These are phyloP conservation scores for Heterocephalus glaber DNA, from an alignment of 2,113 vertebrate genomes.

Conservation along the genomic window DNA sequence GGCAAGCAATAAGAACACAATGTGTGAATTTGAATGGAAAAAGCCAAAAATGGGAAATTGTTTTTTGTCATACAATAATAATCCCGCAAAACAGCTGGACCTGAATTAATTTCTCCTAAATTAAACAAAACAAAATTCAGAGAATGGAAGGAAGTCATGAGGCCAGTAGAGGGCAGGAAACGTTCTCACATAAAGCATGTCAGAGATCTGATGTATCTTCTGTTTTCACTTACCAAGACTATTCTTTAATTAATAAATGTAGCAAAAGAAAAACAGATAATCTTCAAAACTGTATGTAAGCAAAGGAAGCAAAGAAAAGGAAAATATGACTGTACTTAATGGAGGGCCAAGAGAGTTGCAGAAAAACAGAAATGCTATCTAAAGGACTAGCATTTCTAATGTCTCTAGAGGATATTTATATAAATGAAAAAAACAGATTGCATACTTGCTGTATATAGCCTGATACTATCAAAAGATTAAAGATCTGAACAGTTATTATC, in stretches of 20 bases:
- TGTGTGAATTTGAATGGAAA: background rate
- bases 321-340: background rate
- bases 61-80: background rate
- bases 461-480: constrained; percentile 52
- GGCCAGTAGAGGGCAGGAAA: background rate
- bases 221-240: background rate
- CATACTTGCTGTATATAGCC: background rate
- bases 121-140: background rate
- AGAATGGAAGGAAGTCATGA: background rate
- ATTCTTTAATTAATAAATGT: constrained; percentile 28
- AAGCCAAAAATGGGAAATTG: background rate
- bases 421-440: constrained; percentile 34
- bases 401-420: constrained; percentile 9
- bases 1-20: background rate
- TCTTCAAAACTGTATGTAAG: background rate
- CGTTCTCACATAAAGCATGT: background rate
- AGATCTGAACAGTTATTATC: constrained; percentile 56
- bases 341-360: background rate
- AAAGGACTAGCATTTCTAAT: constrained; percentile 60
- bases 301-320: background rate
- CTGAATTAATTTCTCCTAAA: background rate
- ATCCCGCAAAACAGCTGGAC: background rate
- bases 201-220: background rate
- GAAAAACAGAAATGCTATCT: constrained; percentile 46
- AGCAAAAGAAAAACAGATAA: constrained; percentile 18